Conservation (phyloP, 2,888 invertebrate genomes). For the Chesias legatella region DNA sequence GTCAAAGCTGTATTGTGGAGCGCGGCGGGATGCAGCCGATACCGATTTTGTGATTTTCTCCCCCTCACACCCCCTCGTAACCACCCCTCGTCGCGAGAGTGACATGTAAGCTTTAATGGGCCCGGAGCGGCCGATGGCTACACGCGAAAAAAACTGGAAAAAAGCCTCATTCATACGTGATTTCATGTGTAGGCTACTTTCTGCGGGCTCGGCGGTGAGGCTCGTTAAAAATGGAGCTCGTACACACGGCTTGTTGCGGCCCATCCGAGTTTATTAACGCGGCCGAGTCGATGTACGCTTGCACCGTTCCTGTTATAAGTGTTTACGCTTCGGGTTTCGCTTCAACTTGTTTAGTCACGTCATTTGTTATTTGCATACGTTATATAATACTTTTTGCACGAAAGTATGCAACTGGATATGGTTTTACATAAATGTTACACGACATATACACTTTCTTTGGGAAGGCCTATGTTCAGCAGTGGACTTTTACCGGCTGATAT, state of each 20-base stretch:
- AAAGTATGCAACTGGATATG: no score
- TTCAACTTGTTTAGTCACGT: constrained; percentile 17
- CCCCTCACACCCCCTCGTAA: constrained; percentile 33
- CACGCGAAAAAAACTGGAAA: constrained; percentile 75
- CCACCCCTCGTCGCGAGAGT: constrained; percentile 52
- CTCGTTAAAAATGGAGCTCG: constrained; percentile 77
- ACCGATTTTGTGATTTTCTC: constrained; percentile 77
- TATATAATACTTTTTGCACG: no score
- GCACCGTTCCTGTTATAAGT: constrained; percentile 51
- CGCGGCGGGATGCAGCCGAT: constrained; percentile 70
- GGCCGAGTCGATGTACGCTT: constrained; percentile 46
- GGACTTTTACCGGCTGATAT: no score
- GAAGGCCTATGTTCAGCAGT: no score
- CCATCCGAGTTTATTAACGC: constrained; percentile 73
- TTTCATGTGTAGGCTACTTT: constrained; percentile 79
- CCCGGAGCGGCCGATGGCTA: constrained; percentile 68
- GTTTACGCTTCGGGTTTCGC: constrained; percentile 39
- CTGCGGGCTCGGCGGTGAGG: constrained; percentile 70
- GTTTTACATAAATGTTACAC: no score
- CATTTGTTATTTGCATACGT: constrained; percentile 2
- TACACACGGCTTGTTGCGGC: constrained; percentile 74
- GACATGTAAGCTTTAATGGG: constrained; percentile 80
- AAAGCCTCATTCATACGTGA: constrained; percentile 79
- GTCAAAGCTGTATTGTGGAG: constrained; percentile 75
- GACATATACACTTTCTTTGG: no score